Percentiles rank a stretch among this genome's conserved stretches.
These are phyloP conservation scores for Dinocampus coccinellae DNA, from an alignment of 2,888 invertebrate species.

Conservation along the genomic window DNA sequence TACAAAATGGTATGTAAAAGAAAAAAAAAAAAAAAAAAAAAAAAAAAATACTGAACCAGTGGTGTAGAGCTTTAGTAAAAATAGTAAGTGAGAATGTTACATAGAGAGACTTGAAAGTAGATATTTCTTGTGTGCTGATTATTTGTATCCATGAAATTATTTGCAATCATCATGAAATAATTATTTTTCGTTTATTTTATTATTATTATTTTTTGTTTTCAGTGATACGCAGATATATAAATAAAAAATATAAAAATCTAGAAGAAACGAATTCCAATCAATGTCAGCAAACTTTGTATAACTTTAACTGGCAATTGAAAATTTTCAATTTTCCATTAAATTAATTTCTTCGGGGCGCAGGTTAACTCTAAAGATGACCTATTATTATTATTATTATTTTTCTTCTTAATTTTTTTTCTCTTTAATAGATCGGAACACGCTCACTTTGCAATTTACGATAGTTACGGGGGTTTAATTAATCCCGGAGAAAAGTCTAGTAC, in stretches of 20 bases:
- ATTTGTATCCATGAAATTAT: too few relatives aligned
- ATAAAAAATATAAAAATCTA: too few relatives aligned
- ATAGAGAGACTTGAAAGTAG: too few relatives aligned
- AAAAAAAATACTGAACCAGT: too few relatives aligned
- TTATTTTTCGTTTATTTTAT: too few relatives aligned
- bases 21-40: too few relatives aligned
- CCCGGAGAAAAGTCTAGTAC: conserved; percentile 38
- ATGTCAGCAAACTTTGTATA: conserved; percentile 9
- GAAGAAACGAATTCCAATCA: background rate
- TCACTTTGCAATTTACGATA: conserved; percentile 43
- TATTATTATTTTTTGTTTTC: background rate
- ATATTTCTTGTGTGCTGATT: too few relatives aligned
- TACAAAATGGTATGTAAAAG: background rate
- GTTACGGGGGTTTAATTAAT: conserved; percentile 43
- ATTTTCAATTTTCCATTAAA: conserved; percentile 31
- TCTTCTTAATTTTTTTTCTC: conserved; percentile 34
- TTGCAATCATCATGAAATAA: too few relatives aligned
- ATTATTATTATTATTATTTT: conserved; percentile 25
- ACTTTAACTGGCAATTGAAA: conserved; percentile 23
- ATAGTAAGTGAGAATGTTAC: too few relatives aligned
- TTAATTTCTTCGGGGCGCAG: conserved; percentile 18
- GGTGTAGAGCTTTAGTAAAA: too few relatives aligned
- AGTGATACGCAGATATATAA: background rate
- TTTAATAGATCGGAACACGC: background rate
- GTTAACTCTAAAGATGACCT: conserved; percentile 23